Conservation (phyloP, 2,797 vertebrate species). For the Sparus aurata region DNA sequence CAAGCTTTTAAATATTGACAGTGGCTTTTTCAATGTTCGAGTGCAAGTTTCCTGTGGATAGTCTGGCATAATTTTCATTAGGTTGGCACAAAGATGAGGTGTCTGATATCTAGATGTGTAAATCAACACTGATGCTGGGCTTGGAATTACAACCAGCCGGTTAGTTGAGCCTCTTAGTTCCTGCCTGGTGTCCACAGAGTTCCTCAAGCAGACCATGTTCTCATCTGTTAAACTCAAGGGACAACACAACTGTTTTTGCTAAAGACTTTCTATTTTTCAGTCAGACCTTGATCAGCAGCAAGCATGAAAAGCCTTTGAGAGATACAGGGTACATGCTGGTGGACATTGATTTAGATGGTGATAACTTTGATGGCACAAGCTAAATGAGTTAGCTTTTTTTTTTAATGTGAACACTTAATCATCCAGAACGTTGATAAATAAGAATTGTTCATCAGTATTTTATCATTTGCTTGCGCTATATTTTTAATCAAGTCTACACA, state of each 20-base stretch:
- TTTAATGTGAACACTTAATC: too few relatives aligned
- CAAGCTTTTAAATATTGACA: not conserved
- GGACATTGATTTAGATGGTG: not conserved
- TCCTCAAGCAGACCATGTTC: not conserved
- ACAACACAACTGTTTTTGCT: not conserved
- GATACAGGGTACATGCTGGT: not conserved
- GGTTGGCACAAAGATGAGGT: constrained; percentile 24
- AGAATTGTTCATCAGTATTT: too few relatives aligned
- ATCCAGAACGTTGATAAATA: too few relatives aligned
- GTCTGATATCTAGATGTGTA: constrained; percentile 60
- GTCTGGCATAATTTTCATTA: constrained; percentile 4
- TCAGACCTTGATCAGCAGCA: not conserved
- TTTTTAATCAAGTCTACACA: too few relatives aligned
- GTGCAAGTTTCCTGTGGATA: constrained; percentile 13
- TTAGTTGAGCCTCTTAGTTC: not conserved
- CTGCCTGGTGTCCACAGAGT: not conserved
- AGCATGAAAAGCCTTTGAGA: not conserved
- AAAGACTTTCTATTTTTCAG: not conserved
- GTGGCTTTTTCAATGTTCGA: constrained; percentile 1
- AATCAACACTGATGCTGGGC: constrained; percentile 41
- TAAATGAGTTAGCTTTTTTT: too few relatives aligned
- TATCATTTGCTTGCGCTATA: too few relatives aligned
- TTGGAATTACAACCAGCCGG: constrained; percentile 41
- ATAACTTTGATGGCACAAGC: not conserved
- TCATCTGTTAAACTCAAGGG: not conserved